These are phyloP conservation scores for Stramonita haemastoma DNA, from an alignment of 2,888 invertebrate genomes.

Conservation along the genomic window DNA sequence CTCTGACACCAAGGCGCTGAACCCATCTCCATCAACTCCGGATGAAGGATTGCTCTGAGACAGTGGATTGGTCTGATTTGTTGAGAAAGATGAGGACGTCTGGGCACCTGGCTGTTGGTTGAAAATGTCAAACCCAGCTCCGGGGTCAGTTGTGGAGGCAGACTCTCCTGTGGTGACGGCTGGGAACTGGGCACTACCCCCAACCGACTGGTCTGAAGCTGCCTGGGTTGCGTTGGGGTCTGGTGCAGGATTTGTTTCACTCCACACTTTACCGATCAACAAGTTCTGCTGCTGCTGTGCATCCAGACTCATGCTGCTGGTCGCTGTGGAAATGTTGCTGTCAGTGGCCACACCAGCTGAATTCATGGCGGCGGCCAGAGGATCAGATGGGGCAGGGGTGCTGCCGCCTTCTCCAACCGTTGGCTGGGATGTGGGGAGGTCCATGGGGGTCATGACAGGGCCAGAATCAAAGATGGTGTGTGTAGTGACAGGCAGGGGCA, in stretches of 20 bases:
- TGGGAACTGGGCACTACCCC: background rate
- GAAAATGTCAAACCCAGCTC: slow-evolving; percentile 24
- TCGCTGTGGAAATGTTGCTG: background rate
- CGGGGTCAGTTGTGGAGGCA: background rate
- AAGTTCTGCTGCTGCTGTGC: background rate
- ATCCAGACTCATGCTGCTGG: slow-evolving; percentile 1
- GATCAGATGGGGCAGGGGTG: background rate
- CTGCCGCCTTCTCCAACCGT: background rate
- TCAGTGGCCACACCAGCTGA: background rate
- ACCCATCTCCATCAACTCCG: background rate
- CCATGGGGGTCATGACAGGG: slow-evolving; percentile 17
- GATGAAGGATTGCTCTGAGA: slow-evolving; percentile 9
- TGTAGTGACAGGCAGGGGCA: slow-evolving; percentile 44
- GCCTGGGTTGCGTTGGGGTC: background rate
- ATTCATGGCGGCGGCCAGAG: slow-evolving; percentile 1
- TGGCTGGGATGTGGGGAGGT: background rate
- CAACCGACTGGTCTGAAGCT: background rate
- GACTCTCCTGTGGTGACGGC: background rate
- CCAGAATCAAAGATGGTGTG: slow-evolving; percentile 40
- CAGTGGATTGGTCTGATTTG: background rate
- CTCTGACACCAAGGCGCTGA: slow-evolving; percentile 31
- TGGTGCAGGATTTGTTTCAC: slow-evolving; percentile 4
- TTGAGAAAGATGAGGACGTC: slow-evolving; percentile 1
- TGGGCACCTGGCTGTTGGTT: background rate
- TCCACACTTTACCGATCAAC: slow-evolving; percentile 37